phyloP scores from a whole-genome alignment of 2,113 vertebrate species.

The Saguinus midas region DNA sequence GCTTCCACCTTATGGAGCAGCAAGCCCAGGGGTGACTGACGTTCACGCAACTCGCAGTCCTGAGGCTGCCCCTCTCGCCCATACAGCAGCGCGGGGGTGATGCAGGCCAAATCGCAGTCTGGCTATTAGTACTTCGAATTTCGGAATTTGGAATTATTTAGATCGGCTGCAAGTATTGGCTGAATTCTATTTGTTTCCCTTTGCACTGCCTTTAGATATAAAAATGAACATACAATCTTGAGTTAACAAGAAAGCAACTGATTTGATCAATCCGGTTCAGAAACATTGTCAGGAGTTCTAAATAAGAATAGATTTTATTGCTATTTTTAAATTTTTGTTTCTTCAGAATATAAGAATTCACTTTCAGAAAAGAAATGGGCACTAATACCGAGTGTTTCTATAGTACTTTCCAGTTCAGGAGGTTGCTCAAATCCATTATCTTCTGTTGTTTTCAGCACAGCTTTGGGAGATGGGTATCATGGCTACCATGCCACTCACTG shows the following conservation, averaged over 20 bases:
- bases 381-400: background rate
- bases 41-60: too few relatives aligned
- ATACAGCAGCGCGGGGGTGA: too few relatives aligned
- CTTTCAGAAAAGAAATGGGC: background rate
- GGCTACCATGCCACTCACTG: background rate
- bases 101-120: background rate
- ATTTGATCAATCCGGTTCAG: background rate
- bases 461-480: too few relatives aligned
- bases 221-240: background rate
- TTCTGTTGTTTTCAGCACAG: background rate
- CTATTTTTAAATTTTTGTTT: background rate
- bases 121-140: background rate
- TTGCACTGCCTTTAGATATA: background rate
- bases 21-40: accelerated
- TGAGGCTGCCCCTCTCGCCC: background rate
- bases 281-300: background rate
- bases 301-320: background rate
- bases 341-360: background rate
- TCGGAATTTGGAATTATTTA: background rate
- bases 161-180: background rate
- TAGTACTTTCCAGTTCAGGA: background rate
- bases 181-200: background rate
- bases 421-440: background rate
- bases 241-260: background rate
- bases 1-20: background rate